phyloP scores from a whole-genome alignment of 2,113 vertebrate species.

The Paralichthys olivaceus region DNA sequence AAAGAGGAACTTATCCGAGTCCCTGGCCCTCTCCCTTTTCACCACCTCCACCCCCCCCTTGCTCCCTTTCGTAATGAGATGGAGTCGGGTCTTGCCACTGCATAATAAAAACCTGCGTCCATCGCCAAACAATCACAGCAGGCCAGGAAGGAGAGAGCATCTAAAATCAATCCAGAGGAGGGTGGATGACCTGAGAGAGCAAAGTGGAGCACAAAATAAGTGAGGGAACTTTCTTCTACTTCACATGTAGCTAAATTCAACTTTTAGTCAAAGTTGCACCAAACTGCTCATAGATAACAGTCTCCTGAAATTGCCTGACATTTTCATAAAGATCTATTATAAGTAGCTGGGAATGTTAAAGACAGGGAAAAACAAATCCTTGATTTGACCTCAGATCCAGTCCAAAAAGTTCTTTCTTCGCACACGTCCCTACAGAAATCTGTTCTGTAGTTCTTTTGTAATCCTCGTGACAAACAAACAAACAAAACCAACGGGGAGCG shows the following conservation, averaged over 20 bases:
- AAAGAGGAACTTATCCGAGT: conserved; percentile 91
- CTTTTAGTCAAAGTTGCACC: too few species aligned
- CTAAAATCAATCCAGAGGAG: conserved; percentile 23
- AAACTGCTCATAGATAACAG: too few species aligned
- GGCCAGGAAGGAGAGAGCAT: conserved; percentile 39
- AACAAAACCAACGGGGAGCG: too few species aligned
- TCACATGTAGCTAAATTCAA: neutral
- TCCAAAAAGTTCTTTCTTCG: too few species aligned
- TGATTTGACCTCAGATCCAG: too few species aligned
- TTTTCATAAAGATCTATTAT: too few species aligned
- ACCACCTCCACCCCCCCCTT: conserved; percentile 12
- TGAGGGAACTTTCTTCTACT: neutral
- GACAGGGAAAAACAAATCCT: too few species aligned
- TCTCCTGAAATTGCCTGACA: too few species aligned
- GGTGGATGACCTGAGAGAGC: conserved; percentile 29
- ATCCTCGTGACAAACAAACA: too few species aligned
- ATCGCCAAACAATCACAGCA: conserved; percentile 73
- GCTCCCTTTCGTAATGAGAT: conserved; percentile 81
- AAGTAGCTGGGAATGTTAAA: too few species aligned
- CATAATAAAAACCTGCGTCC: conserved; percentile 85
- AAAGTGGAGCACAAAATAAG: conserved; percentile 1
- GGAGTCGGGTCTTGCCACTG: conserved; percentile 80
- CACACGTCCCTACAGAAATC: too few species aligned
- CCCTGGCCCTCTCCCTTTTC: conserved; percentile 23
- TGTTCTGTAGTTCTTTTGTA: too few species aligned